phyloP scores from a whole-genome alignment of 2,113 vertebrate genomes.

The Cephalopterus ornatus region DNA sequence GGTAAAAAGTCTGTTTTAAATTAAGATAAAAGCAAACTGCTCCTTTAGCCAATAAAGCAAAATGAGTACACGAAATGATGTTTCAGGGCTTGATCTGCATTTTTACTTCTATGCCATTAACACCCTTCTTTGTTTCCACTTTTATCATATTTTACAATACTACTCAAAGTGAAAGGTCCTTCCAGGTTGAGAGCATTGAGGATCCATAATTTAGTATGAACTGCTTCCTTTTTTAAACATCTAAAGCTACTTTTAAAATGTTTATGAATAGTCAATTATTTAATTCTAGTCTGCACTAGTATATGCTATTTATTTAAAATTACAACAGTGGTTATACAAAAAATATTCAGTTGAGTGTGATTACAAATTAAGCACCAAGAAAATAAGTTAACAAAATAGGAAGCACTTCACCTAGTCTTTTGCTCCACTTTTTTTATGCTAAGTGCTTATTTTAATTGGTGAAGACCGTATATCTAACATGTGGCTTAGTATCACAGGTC shows the following conservation, averaged over 20 bases:
- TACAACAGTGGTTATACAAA: background rate
- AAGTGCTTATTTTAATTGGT: background rate
- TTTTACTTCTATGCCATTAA: background rate
- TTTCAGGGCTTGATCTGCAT: background rate
- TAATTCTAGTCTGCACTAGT: background rate
- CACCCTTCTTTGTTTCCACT: background rate
- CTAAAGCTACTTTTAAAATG: background rate
- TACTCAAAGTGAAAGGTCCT: background rate
- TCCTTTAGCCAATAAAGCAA: background rate
- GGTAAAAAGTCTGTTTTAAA: background rate
- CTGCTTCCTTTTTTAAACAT: background rate
- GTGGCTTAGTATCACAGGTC: background rate
- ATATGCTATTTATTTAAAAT: background rate
- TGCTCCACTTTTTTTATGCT: background rate
- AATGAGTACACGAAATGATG: background rate
- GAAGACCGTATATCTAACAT: background rate
- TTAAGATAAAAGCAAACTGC: slow-evolving; percentile 19
- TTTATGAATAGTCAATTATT: background rate
- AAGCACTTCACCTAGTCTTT: background rate
- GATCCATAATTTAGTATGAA: background rate
- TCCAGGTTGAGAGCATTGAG: background rate
- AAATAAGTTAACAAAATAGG: background rate
- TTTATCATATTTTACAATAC: background rate
- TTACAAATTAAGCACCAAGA: background rate
- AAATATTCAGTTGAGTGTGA: background rate